phyloP scores from a whole-genome alignment of 2,113 vertebrate genomes.

The Leuciscus idus region DNA sequence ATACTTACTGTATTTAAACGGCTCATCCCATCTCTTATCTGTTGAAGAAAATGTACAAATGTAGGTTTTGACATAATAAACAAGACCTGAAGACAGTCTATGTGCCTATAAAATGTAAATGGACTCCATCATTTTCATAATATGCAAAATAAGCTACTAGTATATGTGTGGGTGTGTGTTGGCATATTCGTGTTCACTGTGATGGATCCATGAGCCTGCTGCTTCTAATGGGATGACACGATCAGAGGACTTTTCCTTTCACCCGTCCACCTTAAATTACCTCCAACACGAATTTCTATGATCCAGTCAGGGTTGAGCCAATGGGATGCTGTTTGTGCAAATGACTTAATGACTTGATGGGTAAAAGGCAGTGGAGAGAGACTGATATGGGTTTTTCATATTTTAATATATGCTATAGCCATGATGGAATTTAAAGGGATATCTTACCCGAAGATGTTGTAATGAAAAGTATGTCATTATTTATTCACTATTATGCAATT shows the following conservation, averaged over 20 bases:
- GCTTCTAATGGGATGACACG: neutral
- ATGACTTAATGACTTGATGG: neutral
- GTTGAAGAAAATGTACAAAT: slow-evolving; percentile 15
- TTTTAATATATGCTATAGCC: neutral
- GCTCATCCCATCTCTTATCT: slow-evolving; percentile 31
- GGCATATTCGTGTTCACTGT: slow-evolving; percentile 9
- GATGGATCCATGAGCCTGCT: slow-evolving; percentile 5
- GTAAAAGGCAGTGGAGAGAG: neutral
- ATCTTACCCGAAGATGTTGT: neutral
- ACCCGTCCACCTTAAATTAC: neutral
- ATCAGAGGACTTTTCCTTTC: neutral
- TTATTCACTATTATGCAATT: neutral
- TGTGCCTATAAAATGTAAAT: neutral
- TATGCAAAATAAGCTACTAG: slow-evolving; percentile 2
- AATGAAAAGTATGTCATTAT: neutral
- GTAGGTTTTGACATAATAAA: neutral
- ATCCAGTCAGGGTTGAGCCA: neutral
- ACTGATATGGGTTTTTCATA: neutral
- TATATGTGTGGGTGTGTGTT: slow-evolving; percentile 12
- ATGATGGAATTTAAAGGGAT: neutral
- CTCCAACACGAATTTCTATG: neutral
- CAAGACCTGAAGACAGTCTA: slow-evolving; percentile 5
- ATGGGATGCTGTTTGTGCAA: neutral
- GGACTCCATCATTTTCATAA: neutral
- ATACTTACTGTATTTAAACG: slow-evolving; percentile 53